A percentile compares a stretch with the other conserved stretches of the same genome.
Conservation (phyloP, 2,113 vertebrate genomes). For the Nanorana parkeri region DNA sequence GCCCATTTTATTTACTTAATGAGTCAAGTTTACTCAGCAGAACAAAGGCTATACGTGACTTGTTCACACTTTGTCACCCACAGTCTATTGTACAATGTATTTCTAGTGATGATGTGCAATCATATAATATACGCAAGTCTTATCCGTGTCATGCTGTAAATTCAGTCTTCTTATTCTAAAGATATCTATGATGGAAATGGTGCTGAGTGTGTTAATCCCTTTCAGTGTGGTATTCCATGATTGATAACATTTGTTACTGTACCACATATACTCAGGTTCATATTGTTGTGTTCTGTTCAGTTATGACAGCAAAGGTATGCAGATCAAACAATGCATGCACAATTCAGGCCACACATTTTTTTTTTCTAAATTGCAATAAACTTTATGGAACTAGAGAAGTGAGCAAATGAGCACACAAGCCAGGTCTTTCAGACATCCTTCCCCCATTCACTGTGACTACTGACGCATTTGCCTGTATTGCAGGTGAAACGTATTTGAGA, state of each 20-base stretch:
- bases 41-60: constrained; percentile 21
- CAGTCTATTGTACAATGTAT: not conserved
- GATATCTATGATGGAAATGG: not conserved
- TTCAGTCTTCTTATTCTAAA: not conserved
- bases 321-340: too few species aligned
- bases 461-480: too few species aligned
- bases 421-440: too few species aligned
- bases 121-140: not conserved
- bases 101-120: not conserved
- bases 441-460: too few species aligned
- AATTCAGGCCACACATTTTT: too few species aligned
- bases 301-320: not conserved
- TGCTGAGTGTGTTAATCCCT: not conserved
- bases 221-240: not conserved
- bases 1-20: constrained; percentile 36
- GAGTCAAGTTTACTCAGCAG: constrained; percentile 36
- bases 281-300: not conserved
- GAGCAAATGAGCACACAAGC: too few species aligned
- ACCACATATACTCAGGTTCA: too few species aligned
- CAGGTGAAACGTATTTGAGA: too few species aligned
- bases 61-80: constrained; percentile 18
- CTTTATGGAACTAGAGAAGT: too few species aligned
- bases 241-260: not conserved
- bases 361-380: too few species aligned
- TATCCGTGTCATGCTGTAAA: not conserved